Percentiles rank a stretch among this genome's conserved stretches.
phyloP scores from a whole-genome alignment of 2,888 invertebrate species.

The Drosophila nr. perissopoda region DNA sequence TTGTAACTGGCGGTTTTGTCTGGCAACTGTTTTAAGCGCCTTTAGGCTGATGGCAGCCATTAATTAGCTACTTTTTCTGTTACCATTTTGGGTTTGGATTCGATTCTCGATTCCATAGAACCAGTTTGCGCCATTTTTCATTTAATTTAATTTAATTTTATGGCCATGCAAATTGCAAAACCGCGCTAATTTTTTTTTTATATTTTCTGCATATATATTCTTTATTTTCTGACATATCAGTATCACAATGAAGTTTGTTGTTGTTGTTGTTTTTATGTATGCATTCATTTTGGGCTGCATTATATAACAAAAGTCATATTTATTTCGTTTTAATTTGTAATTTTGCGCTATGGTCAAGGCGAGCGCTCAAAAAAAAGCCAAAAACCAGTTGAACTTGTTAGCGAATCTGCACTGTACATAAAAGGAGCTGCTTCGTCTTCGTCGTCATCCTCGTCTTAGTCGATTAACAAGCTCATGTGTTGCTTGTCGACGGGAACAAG shows the following conservation, averaged over 20 bases:
- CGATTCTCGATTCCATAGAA: slow-evolving; percentile 26
- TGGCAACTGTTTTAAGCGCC: slow-evolving; percentile 56
- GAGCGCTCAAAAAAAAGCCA: slow-evolving; percentile 1
- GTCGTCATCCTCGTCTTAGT: slow-evolving; percentile 44
- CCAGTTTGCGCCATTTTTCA: slow-evolving; percentile 67
- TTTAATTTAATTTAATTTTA: slow-evolving; percentile 50
- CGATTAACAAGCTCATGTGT: slow-evolving; percentile 62
- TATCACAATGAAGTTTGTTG: slow-evolving; percentile 55
- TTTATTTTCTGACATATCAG: slow-evolving; percentile 53
- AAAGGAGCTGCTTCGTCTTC: slow-evolving; percentile 30
- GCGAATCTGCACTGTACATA: slow-evolving; percentile 30
- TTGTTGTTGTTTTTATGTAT: slow-evolving; percentile 27
- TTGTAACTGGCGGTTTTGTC: slow-evolving; percentile 55
- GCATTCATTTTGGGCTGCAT: slow-evolving; percentile 40
- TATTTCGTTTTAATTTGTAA: slow-evolving; percentile 80
- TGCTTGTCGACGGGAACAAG: slow-evolving; percentile 49
- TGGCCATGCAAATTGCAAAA: slow-evolving; percentile 76
- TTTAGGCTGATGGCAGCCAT: slow-evolving; percentile 61
- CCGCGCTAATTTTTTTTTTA: slow-evolving; percentile 72
- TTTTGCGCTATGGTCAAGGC: slow-evolving; percentile 75
- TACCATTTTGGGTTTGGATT: slow-evolving; percentile 10
- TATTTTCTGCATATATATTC: slow-evolving; percentile 21
- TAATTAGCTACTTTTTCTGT: slow-evolving; percentile 45
- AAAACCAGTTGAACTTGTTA: slow-evolving; percentile 75
- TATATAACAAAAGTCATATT: slow-evolving; percentile 74